phyloP scores from a whole-genome alignment of 2,888 invertebrate genomes.

The Apamea epomidion region DNA sequence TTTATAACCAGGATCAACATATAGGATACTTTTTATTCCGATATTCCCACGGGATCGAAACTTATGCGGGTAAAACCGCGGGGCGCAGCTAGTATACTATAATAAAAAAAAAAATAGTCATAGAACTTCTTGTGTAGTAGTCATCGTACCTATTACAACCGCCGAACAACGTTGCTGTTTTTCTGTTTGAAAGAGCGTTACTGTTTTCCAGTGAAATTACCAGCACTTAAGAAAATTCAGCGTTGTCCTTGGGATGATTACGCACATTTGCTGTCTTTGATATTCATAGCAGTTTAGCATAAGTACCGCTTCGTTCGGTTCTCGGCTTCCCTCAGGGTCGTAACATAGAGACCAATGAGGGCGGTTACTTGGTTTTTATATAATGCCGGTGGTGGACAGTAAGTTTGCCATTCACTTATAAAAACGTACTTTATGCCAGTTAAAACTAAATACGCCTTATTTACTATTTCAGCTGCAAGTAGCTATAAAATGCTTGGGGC shows the following conservation, averaged over 20 bases:
- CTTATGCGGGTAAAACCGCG: too few species aligned
- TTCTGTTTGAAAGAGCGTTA: neutral
- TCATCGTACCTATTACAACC: neutral
- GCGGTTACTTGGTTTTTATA: neutral
- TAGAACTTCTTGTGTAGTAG: neutral
- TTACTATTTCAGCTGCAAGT: slow-evolving; percentile 94
- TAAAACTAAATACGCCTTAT: neutral
- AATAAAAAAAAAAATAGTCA: neutral
- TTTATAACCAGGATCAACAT: too few species aligned
- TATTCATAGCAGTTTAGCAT: neutral
- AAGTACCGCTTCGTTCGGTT: neutral
- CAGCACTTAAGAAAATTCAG: neutral
- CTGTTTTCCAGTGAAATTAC: neutral
- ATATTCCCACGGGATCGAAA: too few species aligned
- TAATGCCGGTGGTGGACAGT: neutral
- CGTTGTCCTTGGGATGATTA: neutral
- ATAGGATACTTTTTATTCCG: too few species aligned
- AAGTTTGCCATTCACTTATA: neutral
- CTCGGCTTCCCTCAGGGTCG: too few species aligned
- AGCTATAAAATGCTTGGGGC: slow-evolving; percentile 98
- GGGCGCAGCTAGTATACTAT: too few species aligned
- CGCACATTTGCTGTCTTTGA: neutral
- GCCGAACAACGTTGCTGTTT: neutral
- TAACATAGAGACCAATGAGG: too few species aligned
- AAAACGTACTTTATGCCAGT: neutral